Evolutionary conservation across 1,140 invertebrate species (phyloP).

Genomic region (Drosophila bifasciata): DNA sequence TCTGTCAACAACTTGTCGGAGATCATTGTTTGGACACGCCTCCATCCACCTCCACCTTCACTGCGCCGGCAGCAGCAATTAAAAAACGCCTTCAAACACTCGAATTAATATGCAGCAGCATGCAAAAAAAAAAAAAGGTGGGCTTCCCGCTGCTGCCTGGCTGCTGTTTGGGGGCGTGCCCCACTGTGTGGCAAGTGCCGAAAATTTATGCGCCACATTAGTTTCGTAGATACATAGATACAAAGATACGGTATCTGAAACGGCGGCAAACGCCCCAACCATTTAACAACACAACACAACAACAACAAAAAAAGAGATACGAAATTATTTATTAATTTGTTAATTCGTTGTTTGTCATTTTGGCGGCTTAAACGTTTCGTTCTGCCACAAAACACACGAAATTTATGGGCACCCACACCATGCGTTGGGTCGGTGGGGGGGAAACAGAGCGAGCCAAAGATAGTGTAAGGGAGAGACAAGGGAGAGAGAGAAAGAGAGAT

Average conservation of each 20-base stretch:
- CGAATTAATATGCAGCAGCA: conserved; percentile 70
- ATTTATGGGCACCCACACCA: conserved; percentile 68
- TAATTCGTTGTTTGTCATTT: conserved; percentile 84
- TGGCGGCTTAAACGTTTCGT: conserved; percentile 82
- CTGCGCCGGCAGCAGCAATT: conserved; percentile 41
- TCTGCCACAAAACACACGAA: conserved; percentile 77
- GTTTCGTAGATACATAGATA: conserved; percentile 44
- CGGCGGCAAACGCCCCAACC: conserved; percentile 28
- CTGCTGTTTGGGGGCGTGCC: conserved; percentile 33
- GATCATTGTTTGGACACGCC: conserved; percentile 66
- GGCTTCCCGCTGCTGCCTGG: conserved; percentile 12
- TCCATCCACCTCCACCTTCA: background rate
- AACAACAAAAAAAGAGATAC: conserved; percentile 23
- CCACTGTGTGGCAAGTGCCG: conserved; percentile 44
- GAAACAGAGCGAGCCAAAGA: background rate
- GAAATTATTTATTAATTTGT: conserved; percentile 83
- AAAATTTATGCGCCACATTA: conserved; percentile 74
- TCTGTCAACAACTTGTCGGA: conserved; percentile 67
- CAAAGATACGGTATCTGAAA: conserved; percentile 54
- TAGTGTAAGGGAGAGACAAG: background rate
- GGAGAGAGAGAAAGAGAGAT: conserved; percentile 1
- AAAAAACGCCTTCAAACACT: conserved; percentile 53
- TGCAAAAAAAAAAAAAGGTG: conserved; percentile 37
- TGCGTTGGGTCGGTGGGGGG: conserved; percentile 6
- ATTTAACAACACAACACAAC: conserved; percentile 49